These are phyloP conservation scores for Tenualosa thibaudeaui DNA, from an alignment of 2,797 vertebrate species.

Conservation along the genomic window DNA sequence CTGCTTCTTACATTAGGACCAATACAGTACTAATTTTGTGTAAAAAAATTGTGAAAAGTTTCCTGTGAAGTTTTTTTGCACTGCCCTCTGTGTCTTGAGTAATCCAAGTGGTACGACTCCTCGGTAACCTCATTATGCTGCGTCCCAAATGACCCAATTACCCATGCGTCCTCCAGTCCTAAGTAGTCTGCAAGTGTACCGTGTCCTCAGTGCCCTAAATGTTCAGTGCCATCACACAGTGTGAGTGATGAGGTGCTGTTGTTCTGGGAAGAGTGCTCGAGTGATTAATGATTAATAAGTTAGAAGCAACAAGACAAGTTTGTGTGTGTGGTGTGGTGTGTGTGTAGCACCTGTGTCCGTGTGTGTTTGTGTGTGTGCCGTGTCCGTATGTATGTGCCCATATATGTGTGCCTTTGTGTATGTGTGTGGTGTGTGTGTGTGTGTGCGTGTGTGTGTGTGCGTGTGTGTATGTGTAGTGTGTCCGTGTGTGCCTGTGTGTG, in stretches of 20 bases:
- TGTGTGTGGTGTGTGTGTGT: neutral
- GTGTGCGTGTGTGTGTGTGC: neutral
- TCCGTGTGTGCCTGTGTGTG: too few species aligned
- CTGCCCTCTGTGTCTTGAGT: neutral
- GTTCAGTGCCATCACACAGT: neutral
- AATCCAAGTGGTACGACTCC: neutral
- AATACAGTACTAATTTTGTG: neutral
- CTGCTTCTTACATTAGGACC: too few species aligned
- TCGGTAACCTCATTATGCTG: neutral
- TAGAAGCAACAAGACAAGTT: neutral
- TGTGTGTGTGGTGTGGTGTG: neutral
- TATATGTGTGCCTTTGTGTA: too few species aligned
- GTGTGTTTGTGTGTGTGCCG: neutral
- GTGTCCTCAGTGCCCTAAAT: neutral
- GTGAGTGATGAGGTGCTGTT: neutral
- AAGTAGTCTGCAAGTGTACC: slow-evolving; percentile 3
- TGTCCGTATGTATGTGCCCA: neutral
- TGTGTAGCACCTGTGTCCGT: neutral
- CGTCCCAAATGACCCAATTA: neutral
- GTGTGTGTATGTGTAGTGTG: neutral
- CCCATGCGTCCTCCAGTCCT: neutral
- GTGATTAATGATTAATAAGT: slow-evolving; percentile 2
- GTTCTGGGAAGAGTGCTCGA: neutral
- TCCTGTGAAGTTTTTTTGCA: neutral
- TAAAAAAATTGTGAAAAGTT: neutral